phyloP scores from a whole-genome alignment of 2,797 vertebrate species.

The Echeneis naucrates region DNA sequence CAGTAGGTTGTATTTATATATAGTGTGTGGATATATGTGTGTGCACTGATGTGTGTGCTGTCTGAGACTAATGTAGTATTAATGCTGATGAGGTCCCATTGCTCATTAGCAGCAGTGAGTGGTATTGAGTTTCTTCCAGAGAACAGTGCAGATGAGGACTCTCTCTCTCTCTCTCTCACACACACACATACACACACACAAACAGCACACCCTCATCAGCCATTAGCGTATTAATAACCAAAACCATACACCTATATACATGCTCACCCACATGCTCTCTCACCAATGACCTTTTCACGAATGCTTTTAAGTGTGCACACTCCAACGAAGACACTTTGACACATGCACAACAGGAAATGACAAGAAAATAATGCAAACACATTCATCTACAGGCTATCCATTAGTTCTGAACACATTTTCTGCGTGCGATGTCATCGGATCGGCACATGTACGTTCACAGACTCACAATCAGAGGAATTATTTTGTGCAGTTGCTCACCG shows the following conservation, averaged over 20 bases:
- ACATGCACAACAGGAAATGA: constrained; percentile 14
- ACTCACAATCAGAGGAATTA: constrained; percentile 44
- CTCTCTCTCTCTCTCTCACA: constrained; percentile 43
- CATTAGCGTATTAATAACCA: constrained; percentile 64
- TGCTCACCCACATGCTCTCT: constrained; percentile 10
- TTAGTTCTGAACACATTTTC: constrained; percentile 27
- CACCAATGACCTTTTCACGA: constrained; percentile 63
- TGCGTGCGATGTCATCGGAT: not conserved
- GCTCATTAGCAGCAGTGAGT: constrained; percentile 82
- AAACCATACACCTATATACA: constrained; percentile 31
- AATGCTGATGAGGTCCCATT: constrained; percentile 81
- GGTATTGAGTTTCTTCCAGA: constrained; percentile 79
- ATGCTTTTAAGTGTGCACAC: constrained; percentile 52
- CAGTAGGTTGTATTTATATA: constrained; percentile 47
- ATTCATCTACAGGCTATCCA: constrained; percentile 19
- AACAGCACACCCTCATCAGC: constrained; percentile 52
- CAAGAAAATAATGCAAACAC: constrained; percentile 34
- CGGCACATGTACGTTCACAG: constrained; percentile 26
- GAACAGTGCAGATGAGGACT: constrained; percentile 53
- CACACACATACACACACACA: constrained; percentile 39
- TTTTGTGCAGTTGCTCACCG: constrained; percentile 41
- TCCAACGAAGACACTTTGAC: constrained; percentile 38
- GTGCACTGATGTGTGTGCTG: constrained; percentile 40
- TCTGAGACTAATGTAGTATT: constrained; percentile 78
- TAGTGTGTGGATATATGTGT: constrained; percentile 21